Conservation (phyloP, 2,888 invertebrate species). For the Aleiodes testaceus region DNA sequence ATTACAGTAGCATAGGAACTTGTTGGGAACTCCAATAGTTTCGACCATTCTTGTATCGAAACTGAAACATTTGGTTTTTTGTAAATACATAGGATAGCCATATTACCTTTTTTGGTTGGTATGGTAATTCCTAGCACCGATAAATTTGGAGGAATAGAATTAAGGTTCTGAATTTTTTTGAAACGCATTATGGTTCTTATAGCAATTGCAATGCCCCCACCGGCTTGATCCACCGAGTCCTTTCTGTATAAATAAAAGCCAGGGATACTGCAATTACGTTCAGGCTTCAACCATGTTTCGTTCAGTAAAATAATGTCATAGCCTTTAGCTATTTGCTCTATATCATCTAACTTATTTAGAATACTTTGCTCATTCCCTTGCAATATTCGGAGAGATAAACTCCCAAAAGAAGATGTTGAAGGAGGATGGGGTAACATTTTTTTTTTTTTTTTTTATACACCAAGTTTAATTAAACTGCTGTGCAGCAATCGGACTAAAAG, state of each 20-base stretch:
- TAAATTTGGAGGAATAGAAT: background rate
- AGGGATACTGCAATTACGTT: background rate
- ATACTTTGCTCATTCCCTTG: too few relatives aligned
- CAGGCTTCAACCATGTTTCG: conserved; percentile 10
- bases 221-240: background rate
- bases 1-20: conserved; percentile 2
- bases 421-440: too few relatives aligned
- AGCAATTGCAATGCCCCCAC: too few relatives aligned
- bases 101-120: background rate
- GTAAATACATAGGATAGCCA: conserved; percentile 14
- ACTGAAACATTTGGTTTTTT: background rate
- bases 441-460: too few relatives aligned
- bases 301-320: background rate
- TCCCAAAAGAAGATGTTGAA: too few relatives aligned
- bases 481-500: too few relatives aligned
- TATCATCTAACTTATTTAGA: too few relatives aligned
- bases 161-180: background rate
- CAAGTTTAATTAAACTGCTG: too few relatives aligned
- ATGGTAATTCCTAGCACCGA: conserved; percentile 36
- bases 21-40: background rate
- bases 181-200: too few relatives aligned
- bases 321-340: background rate
- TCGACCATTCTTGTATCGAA: background rate
- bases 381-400: too few relatives aligned
- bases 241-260: background rate